Evolutionary conservation across 2,113 vertebrate genomes (phyloP).

Genomic region (Aldabrachelys gigantea): DNA sequence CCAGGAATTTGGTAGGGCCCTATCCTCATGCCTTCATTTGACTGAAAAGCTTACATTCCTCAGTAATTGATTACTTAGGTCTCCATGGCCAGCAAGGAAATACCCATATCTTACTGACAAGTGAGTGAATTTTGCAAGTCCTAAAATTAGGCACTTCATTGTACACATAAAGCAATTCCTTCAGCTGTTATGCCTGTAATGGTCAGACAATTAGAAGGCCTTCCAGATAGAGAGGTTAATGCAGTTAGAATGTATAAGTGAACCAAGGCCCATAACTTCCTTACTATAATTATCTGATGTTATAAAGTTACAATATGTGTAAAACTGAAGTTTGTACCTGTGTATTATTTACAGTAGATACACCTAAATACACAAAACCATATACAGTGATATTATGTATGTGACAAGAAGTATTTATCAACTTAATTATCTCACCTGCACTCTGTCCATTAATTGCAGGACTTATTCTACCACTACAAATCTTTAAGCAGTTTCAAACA

Average conservation of each 20-base stretch:
- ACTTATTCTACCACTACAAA: neutral
- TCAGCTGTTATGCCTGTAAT: neutral
- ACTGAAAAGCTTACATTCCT: conserved; percentile 15
- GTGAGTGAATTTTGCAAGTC: conserved; percentile 36
- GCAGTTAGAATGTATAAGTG: rapidly evolving
- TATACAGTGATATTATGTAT: neutral
- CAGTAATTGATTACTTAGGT: conserved; percentile 45
- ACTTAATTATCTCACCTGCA: neutral
- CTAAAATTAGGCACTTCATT: conserved; percentile 13
- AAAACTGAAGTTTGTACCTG: neutral
- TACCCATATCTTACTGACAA: neutral
- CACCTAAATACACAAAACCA: neutral
- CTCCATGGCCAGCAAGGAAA: neutral
- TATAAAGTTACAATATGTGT: neutral
- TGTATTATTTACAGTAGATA: rapidly evolving
- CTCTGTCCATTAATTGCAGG: neutral
- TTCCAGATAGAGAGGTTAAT: neutral
- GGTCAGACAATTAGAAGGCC: neutral
- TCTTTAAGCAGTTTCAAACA: neutral
- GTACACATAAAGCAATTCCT: neutral
- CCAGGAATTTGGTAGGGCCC: too few relatives aligned
- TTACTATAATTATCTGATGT: neutral
- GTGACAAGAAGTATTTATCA: neutral
- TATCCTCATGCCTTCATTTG: neutral
- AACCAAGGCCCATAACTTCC: rapidly evolving